Evolutionary conservation across 2,888 invertebrate species (phyloP).

Genomic region (Volucella zonaria): DNA sequence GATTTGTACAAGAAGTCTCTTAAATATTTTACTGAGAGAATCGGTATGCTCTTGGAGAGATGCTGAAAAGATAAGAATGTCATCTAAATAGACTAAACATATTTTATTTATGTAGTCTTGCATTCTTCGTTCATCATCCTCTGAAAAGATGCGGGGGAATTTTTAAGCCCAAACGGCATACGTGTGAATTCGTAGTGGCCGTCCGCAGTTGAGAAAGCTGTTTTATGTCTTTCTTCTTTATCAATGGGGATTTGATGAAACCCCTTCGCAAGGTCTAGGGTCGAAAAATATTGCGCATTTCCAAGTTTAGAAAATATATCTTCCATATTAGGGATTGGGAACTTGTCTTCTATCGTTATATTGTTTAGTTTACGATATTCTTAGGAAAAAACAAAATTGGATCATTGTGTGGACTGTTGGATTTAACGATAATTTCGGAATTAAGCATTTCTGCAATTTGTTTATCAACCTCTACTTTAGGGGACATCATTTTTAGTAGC

Average conservation of each 20-base stretch:
- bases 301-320: constrained; percentile 47
- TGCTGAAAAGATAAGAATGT: constrained; percentile 25
- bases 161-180: too few species aligned
- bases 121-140: too few species aligned
- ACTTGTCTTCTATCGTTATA: constrained; percentile 37
- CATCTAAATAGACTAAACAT: constrained; percentile 10
- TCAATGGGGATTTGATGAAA: constrained; percentile 55
- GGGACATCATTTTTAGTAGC: too few species aligned
- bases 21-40: constrained; percentile 22
- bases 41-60: constrained; percentile 10
- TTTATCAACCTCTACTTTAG: too few species aligned
- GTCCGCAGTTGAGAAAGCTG: constrained; percentile 42
- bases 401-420: too few species aligned
- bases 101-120: too few species aligned
- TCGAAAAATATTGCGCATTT: constrained; percentile 40
- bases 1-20: constrained; percentile 27
- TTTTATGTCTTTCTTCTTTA: constrained; percentile 39
- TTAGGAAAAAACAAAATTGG: too few species aligned
- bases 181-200: too few species aligned
- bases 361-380: constrained; percentile 15
- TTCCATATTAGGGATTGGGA: constrained; percentile 32
- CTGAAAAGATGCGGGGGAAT: too few species aligned
- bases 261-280: constrained; percentile 46
- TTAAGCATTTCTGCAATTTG: too few species aligned
- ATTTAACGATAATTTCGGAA: too few species aligned